A percentile compares a stretch with the other conserved stretches of the same genome.
Evolutionary conservation across 1,140 invertebrate genomes (phyloP).

Genomic region (Bilobella aurantiaca): DNA sequence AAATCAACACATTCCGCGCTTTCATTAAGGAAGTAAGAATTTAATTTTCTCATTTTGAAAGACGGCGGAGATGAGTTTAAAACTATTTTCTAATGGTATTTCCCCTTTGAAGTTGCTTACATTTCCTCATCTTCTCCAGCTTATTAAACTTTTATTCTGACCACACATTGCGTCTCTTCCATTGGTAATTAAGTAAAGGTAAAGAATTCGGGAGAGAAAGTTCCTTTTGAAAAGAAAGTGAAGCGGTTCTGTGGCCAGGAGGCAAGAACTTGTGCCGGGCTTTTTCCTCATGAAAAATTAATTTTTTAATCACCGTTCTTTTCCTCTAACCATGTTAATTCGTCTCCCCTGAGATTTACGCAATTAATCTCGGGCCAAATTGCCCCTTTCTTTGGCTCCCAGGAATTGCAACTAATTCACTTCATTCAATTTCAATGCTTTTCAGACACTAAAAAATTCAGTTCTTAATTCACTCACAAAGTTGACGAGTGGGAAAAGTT

Average conservation of each 20-base stretch:
- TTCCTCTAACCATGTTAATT: conserved; percentile 24
- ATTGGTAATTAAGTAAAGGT: no score
- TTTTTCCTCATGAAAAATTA: conserved; percentile 32
- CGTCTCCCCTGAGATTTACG: conserved; percentile 21
- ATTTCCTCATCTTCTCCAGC: no score
- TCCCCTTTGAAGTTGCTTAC: no score
- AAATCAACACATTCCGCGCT: background rate
- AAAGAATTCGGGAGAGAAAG: no score
- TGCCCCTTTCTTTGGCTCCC: conserved; percentile 4
- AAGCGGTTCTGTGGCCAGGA: conserved; percentile 13
- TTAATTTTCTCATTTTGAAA: background rate
- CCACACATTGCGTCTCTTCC: no score
- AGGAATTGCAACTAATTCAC: conserved; percentile 1
- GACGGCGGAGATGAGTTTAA: no score
- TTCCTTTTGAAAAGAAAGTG: no score
- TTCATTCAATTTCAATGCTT: background rate
- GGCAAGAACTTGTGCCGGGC: background rate
- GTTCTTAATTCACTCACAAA: background rate
- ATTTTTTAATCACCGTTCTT: conserved; percentile 35
- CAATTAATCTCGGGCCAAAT: conserved; percentile 28
- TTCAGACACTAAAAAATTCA: background rate
- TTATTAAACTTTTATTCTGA: no score
- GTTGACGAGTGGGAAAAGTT: background rate
- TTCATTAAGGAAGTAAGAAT: background rate
- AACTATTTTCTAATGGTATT: no score